phyloP scores from a whole-genome alignment of 2,113 vertebrate species.

The Platysteira castanea region DNA sequence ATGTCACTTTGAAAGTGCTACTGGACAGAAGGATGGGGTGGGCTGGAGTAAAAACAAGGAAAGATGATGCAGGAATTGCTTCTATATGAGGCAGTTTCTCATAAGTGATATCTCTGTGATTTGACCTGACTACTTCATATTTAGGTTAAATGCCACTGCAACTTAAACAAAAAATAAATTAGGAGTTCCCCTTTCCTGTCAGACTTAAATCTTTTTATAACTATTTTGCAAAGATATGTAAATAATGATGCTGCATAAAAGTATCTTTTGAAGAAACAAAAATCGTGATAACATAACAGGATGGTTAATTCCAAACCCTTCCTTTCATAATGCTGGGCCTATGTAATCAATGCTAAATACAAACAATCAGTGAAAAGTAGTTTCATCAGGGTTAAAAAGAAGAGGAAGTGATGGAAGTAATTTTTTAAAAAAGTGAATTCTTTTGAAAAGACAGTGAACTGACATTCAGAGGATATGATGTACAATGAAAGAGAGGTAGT shows the following conservation, averaged over 20 bases:
- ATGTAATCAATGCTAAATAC: background rate
- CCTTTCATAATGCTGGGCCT: background rate
- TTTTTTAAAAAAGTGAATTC: background rate
- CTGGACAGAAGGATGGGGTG: background rate
- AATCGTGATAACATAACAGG: background rate
- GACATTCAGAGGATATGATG: background rate
- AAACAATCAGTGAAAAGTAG: background rate
- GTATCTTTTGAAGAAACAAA: background rate
- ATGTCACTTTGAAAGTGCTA: background rate
- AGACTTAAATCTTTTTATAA: background rate
- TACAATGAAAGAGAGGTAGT: background rate
- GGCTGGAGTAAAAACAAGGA: background rate
- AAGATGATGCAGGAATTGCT: background rate
- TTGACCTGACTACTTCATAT: background rate
- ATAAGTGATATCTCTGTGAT: background rate
- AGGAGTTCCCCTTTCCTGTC: background rate
- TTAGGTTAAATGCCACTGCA: background rate
- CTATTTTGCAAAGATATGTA: background rate
- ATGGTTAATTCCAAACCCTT: background rate
- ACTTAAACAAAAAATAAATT: background rate
- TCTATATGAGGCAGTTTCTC: background rate
- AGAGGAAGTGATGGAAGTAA: background rate
- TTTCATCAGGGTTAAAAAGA: background rate
- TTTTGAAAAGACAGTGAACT: background rate
- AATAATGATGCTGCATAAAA: background rate